These are phyloP conservation scores for Lipotes vexillifer DNA, from an alignment of 2,113 vertebrate species.

Conservation along the genomic window DNA sequence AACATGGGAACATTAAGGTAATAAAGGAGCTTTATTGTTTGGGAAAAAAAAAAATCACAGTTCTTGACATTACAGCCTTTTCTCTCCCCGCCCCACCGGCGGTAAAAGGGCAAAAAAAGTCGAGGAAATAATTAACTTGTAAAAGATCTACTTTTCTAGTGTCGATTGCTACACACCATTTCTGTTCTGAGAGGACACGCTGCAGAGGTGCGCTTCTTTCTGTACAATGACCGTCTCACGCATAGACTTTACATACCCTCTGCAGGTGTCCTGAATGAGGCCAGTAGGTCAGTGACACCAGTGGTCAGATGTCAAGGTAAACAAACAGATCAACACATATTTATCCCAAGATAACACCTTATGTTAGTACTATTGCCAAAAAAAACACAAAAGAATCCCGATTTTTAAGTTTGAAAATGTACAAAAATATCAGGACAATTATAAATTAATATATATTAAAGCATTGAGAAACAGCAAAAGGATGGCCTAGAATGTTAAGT, in stretches of 20 bases:
- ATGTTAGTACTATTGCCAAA: conserved; percentile 93
- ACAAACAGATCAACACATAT: conserved; percentile 76
- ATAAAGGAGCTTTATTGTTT: conserved; percentile 94
- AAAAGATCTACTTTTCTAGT: conserved; percentile 89
- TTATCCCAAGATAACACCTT: conserved; percentile 87
- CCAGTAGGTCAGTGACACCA: conserved; percentile 77
- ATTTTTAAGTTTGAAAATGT: conserved; percentile 87
- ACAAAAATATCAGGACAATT: conserved; percentile 99
- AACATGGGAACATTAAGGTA: conserved; percentile 90
- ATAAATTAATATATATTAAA: conserved; percentile 99
- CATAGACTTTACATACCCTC: conserved; percentile 87
- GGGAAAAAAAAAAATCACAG: conserved; percentile 91
- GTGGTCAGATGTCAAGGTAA: conserved; percentile 82
- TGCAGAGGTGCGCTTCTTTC: conserved; percentile 80
- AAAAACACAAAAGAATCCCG: conserved; percentile 80
- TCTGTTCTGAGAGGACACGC: conserved; percentile 79
- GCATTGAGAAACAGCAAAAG: conserved; percentile 92
- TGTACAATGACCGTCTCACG: conserved; percentile 86
- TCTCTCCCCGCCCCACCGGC: conserved; percentile 31
- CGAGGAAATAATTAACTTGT: conserved; percentile 82
- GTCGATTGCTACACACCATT: conserved; percentile 84
- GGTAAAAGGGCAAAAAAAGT: conserved; percentile 79
- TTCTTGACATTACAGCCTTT: conserved; percentile 91
- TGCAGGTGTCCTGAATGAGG: conserved; percentile 86
- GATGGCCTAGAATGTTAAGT: conserved; percentile 93